Evolutionary conservation across 1,140 invertebrate species (phyloP), one percentile per base, ranked within the genome.

Genomic region (Drosophila mayri): DNA sequence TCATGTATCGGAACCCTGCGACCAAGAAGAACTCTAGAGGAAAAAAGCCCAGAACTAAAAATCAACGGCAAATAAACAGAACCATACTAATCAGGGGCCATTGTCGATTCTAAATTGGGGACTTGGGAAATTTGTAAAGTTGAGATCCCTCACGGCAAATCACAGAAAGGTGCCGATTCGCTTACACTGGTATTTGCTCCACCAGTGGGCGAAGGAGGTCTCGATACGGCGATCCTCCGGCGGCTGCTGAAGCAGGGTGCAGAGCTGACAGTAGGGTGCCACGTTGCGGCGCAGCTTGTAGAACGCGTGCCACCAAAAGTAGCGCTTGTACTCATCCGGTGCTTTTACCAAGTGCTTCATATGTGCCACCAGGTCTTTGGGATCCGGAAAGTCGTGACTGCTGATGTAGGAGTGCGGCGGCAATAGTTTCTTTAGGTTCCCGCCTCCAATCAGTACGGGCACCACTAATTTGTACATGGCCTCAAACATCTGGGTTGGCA

Each of bases 291-390:
- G 65, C 7, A 86, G 25, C n/a, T 47, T 59, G 59, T 86, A 86
- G 35, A 66, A 47, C n/a, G 60, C 41, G 28, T 60, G 83, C 83
- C 83, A 87, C 64, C 57, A 76, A 32, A 87, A 87, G 41, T 55
- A 76, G 52, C 65, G 25, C 35, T 62, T 44, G 22, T 87, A 87
- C 9, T 40, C 22, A 25, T 54, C 4, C 2, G 50, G 57, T 0
- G 66, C 22, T 0, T 4, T n/a, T 1, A 3, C 8, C 2, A 87
- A 18, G 1, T 38, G 5, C 16, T 43, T 38, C 6, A 87, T 22
- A 20, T 82, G 30, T n/a, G 14, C 4, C 0, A 28, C 64, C 32
- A 87, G 46, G 9, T 62, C 37, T 6, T 62, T 37, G 40, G 79
- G 62, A 1, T 50, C 41, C 2, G 11, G 16, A 10, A 79, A 87